phyloP scores from a whole-genome alignment of 2,113 vertebrate genomes.

The Crotalus horridus region DNA sequence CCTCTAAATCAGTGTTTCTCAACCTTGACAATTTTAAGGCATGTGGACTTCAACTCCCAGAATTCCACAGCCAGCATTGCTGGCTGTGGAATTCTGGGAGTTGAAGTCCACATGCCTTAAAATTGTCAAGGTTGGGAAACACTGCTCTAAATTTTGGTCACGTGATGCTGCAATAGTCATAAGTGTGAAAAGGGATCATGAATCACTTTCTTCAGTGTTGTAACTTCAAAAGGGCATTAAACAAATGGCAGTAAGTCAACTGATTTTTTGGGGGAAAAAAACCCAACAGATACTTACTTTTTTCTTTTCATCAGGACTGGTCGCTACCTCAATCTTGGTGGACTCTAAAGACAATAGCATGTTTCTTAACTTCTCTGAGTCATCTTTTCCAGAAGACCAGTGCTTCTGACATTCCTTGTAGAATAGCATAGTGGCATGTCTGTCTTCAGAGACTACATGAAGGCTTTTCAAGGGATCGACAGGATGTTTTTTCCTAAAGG shows the following conservation, averaged over 20 bases:
- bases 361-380: background rate
- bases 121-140: too few species aligned
- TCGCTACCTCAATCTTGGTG: background rate
- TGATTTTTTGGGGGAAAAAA: background rate
- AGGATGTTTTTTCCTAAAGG: background rate
- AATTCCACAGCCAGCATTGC: too few species aligned
- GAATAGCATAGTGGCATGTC: background rate
- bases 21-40: too few species aligned
- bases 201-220: background rate
- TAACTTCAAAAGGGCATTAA: background rate
- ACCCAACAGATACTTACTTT: slow-evolving; percentile 1
- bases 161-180: too few species aligned
- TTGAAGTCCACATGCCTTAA: too few species aligned
- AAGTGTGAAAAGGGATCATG: too few species aligned
- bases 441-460: background rate
- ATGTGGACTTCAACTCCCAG: too few species aligned
- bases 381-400: background rate
- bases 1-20: too few species aligned
- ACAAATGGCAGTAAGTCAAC: background rate
- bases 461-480: background rate
- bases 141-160: too few species aligned
- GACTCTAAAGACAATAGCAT: background rate
- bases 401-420: background rate
- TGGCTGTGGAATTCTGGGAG: too few species aligned
- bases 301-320: background rate